Evolutionary conservation across 2,888 invertebrate genomes (phyloP).

Genomic region (Himalopsyche anomala): DNA sequence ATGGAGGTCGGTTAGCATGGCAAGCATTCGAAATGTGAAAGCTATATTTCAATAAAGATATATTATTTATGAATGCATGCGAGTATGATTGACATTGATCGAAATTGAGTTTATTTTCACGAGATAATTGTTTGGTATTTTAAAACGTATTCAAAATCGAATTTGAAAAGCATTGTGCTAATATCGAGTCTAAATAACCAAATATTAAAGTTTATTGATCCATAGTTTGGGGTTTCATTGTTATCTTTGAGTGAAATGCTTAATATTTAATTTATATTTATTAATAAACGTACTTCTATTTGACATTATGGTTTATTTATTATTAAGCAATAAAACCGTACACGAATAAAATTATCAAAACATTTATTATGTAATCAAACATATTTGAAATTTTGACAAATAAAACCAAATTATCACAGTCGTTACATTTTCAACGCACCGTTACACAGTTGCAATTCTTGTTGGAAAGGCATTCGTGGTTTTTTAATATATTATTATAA

Average conservation of each 20-base stretch:
- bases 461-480: no score
- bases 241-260: not conserved
- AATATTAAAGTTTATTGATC: not conserved
- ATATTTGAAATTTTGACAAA: no score
- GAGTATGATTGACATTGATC: constrained; percentile 8
- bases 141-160: not conserved
- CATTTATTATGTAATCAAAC: no score
- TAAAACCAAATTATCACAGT: no score
- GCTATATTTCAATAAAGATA: constrained; percentile 27
- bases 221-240: not conserved
- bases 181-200: not conserved
- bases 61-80: constrained; percentile 7
- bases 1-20: not conserved
- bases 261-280: no score
- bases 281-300: no score
- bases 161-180: not conserved
- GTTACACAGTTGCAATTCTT: no score
- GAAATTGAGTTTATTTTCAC: constrained; percentile 22
- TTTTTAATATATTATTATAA: no score
- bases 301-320: no score
- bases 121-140: constrained; percentile 34
- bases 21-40: constrained; percentile 1
- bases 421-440: no score
- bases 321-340: no score
- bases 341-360: no score